phyloP scores from a whole-genome alignment of 2,888 invertebrate species.

The Invenusta paracnida region DNA sequence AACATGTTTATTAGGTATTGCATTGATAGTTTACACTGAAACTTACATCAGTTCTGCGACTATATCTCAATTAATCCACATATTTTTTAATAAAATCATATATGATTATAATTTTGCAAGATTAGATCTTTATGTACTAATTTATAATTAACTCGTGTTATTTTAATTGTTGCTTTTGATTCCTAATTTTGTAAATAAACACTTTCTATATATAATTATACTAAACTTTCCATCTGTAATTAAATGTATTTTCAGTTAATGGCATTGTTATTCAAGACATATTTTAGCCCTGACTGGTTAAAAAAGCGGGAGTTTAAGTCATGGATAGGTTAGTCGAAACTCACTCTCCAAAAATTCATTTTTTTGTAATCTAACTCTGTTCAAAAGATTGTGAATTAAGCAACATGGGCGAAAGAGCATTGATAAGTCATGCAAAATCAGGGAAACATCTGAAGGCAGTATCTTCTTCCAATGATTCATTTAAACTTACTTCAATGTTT shows the following conservation, averaged over 20 bases:
- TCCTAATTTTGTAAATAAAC: no score
- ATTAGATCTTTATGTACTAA: no score
- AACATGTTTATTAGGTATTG: not conserved
- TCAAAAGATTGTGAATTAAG: not conserved
- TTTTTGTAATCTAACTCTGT: not conserved
- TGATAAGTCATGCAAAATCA: not conserved
- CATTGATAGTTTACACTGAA: no score
- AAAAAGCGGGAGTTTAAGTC: no score
- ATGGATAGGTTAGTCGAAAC: not conserved
- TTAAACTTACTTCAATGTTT: not conserved
- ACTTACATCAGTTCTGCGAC: not conserved
- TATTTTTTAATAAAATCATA: not conserved
- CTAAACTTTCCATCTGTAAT: not conserved
- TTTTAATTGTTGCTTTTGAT: no score
- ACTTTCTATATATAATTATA: no score
- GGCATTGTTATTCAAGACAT: not conserved
- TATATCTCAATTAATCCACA: not conserved
- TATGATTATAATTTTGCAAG: no score
- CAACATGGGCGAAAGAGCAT: not conserved
- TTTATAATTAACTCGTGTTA: no score
- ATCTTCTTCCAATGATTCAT: not conserved
- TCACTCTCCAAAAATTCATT: not conserved
- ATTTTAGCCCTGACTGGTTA: not conserved
- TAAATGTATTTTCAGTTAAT: not conserved
- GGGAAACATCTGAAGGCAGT: not conserved